Evolutionary conservation across 2,113 vertebrate species (phyloP).

Genomic region (Cephalophus harveyi): DNA sequence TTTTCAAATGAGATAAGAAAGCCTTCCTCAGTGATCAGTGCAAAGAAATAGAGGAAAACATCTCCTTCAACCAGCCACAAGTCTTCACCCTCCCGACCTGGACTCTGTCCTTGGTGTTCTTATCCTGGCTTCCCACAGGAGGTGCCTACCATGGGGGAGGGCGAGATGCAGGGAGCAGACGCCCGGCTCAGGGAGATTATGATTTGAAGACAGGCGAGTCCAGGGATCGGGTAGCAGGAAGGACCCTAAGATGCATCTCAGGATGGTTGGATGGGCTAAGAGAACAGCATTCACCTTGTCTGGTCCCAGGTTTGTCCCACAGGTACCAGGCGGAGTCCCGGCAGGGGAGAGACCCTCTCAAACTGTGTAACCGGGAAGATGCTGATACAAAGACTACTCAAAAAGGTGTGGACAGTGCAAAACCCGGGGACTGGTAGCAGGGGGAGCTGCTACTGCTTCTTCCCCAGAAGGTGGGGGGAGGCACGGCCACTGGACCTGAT

Average conservation of each 20-base stretch:
- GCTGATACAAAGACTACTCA: accelerated
- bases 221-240: accelerated
- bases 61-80: neutral
- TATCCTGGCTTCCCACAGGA: neutral
- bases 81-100: neutral
- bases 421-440: neutral
- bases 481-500: neutral
- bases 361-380: accelerated
- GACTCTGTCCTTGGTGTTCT: neutral
- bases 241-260: neutral
- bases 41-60: neutral
- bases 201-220: neutral
- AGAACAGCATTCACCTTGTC: accelerated
- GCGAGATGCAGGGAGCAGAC: accelerated
- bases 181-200: neutral
- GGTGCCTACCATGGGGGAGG: accelerated
- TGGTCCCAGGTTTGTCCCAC: too few relatives aligned
- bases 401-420: neutral
- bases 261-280: accelerated
- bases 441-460: neutral
- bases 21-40: neutral
- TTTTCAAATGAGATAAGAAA: neutral
- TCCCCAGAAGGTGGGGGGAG: accelerated
- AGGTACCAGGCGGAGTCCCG: accelerated
- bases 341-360: neutral